These are phyloP conservation scores for Elgaria multicarinata DNA, from an alignment of 2,113 vertebrate species.

Conservation along the genomic window DNA sequence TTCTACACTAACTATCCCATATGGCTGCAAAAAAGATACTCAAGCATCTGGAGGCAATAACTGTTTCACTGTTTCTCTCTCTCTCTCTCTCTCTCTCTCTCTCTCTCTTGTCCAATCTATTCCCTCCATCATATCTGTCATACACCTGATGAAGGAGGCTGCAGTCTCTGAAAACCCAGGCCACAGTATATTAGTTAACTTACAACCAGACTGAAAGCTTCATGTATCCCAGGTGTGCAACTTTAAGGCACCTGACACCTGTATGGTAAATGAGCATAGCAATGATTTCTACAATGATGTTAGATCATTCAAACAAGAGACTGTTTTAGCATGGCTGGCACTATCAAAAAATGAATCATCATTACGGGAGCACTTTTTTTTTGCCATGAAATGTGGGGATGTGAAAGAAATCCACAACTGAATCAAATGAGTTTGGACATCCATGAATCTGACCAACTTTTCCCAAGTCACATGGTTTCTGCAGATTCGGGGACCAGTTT, in stretches of 20 bases:
- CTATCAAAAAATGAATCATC: not conserved
- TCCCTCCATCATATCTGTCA: not conserved
- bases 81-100: too few species aligned
- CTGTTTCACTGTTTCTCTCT: too few species aligned
- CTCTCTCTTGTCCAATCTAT: not conserved
- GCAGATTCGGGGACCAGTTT: too few species aligned
- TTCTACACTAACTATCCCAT: not conserved
- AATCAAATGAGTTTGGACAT: too few species aligned
- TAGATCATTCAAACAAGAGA: not conserved
- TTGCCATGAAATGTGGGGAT: too few species aligned
- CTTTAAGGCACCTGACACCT: not conserved
- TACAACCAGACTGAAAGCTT: not conserved
- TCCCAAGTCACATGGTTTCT: too few species aligned
- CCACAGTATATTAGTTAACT: not conserved
- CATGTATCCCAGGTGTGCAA: not conserved
- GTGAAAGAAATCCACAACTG: too few species aligned
- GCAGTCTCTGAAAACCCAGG: not conserved
- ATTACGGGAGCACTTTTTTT: too few species aligned
- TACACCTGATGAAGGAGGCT: not conserved
- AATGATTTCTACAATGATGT: not conserved
- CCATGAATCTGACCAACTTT: too few species aligned
- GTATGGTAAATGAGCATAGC: not conserved
- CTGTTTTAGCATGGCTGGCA: not conserved
- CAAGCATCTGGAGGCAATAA: not conserved
- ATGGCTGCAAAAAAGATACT: fast-evolving